Evolutionary conservation across 2,888 invertebrate species (phyloP).

Genomic region (Cosmia trapezina): DNA sequence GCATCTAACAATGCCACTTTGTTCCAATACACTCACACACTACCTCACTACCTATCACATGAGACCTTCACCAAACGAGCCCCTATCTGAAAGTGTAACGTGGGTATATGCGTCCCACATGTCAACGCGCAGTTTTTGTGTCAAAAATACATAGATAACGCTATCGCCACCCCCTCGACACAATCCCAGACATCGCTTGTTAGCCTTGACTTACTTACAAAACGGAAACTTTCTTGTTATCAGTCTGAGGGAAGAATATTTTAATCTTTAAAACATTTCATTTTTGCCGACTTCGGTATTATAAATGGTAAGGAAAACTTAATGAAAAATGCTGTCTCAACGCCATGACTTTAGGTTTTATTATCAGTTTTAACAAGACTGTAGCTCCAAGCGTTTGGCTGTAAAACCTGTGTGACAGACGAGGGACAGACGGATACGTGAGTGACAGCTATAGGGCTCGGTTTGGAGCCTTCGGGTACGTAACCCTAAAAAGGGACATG

Average conservation of each 20-base stretch:
- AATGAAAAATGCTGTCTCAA: background rate
- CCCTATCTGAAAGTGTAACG: slow-evolving; percentile 10
- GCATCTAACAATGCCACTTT: too few species aligned
- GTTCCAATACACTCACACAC: background rate
- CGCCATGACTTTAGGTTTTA: background rate
- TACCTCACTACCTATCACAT: background rate
- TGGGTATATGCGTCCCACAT: slow-evolving; percentile 8
- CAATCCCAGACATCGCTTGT: slow-evolving; percentile 7
- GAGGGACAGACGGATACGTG: too few species aligned
- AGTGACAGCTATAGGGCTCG: too few species aligned
- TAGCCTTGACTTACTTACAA: slow-evolving; percentile 37
- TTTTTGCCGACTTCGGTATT: background rate
- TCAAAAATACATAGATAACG: slow-evolving; percentile 23
- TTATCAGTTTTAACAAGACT: background rate
- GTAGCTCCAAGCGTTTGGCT: too few species aligned
- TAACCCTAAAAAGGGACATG: too few species aligned
- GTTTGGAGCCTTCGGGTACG: too few species aligned
- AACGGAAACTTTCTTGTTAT: slow-evolving; percentile 15
- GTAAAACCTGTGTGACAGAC: too few species aligned
- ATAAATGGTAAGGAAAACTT: background rate
- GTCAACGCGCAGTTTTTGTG: slow-evolving; percentile 38
- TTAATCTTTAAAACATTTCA: too few species aligned
- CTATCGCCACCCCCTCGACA: slow-evolving; percentile 29
- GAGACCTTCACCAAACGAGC: background rate
- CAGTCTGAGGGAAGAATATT: background rate